These are phyloP conservation scores for Heterodera schachtii DNA, from an alignment of 1,140 invertebrate genomes.

Conservation along the genomic window DNA sequence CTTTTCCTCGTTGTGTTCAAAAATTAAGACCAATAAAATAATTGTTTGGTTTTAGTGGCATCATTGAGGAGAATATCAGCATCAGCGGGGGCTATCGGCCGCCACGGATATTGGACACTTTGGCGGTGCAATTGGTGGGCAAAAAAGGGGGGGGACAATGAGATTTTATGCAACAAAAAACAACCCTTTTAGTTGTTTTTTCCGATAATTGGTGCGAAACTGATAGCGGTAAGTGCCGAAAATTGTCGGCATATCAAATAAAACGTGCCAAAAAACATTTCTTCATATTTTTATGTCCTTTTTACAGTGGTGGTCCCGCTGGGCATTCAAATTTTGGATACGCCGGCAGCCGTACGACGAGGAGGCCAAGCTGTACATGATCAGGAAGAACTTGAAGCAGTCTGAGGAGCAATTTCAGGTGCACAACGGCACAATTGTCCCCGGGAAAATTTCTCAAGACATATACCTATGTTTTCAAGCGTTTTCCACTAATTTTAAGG, in stretches of 20 bases:
- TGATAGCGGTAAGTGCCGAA: neutral
- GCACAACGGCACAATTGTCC: no score
- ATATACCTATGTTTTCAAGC: no score
- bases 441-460: no score
- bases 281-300: constrained; percentile 68
- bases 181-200: constrained; percentile 7
- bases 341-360: constrained; percentile 76
- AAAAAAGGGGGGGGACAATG: neutral
- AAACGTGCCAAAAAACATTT: no score
- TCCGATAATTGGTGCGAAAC: neutral
- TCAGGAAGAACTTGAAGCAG: constrained; percentile 77
- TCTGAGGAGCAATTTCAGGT: constrained; percentile 71
- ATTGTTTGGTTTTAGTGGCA: constrained; percentile 68
- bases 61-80: constrained; percentile 82
- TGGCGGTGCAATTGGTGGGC: constrained; percentile 77
- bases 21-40: neutral
- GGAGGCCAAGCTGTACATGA: constrained; percentile 82
- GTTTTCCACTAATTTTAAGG: no score
- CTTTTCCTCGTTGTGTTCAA: no score
- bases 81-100: constrained; percentile 81
- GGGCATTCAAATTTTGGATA: constrained; percentile 81
- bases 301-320: constrained; percentile 76
- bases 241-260: neutral
- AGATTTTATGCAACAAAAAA: neutral
- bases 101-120: constrained; percentile 73